Evolutionary conservation across 1,140 invertebrate genomes (phyloP), one percentile per base, ranked within the genome.

Genomic region (Micrasema longulum): DNA sequence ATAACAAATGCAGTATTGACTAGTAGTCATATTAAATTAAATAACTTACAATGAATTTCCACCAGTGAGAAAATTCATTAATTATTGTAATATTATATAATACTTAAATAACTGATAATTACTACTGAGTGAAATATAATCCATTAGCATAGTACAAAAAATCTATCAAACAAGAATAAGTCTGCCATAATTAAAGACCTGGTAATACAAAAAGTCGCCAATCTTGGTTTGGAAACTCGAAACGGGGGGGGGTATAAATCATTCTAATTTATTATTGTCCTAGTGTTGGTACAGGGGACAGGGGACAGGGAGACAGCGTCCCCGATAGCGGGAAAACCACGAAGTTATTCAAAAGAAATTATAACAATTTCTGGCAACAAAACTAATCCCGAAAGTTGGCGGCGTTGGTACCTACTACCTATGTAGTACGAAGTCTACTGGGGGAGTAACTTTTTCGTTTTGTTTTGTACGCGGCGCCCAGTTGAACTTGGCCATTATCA

Each of bases 341-440:
- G 69, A 75, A 76, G 70, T 76, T 76, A 76, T 76, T 76, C 74
- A 76, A 76, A 76, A 76, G 74, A 76, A 76, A 76, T 76, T 76
- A 76, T 76, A 76, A 76, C 74, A 76, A 76, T 76, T n/a, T 72
- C 70, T 57, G 71, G 55, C 70, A 72, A 72, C 70, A 76, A 72
- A 76, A 76, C 70, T 76, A 76, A 76, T 76, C 71, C 71, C 41
- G 53, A 72, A 72, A 72, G 74, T 75, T 69, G 68, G 69, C 12
- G 63, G 68, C 10, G 20, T 10, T 1, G 5, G 20, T 10, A 5
- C 20, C 12, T 14, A 23, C 10, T 12, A 36, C n/a, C 2, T 57
- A 57, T 52, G 20, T 14, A 52, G 43, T 16, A 14, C 43, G n/a
- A 7, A 45, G 43, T 45, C 43, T 16, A 45, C 18, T 18, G 53